Evolutionary conservation across 2,797 vertebrate species (phyloP).

Genomic region (Choloepus didactylus): DNA sequence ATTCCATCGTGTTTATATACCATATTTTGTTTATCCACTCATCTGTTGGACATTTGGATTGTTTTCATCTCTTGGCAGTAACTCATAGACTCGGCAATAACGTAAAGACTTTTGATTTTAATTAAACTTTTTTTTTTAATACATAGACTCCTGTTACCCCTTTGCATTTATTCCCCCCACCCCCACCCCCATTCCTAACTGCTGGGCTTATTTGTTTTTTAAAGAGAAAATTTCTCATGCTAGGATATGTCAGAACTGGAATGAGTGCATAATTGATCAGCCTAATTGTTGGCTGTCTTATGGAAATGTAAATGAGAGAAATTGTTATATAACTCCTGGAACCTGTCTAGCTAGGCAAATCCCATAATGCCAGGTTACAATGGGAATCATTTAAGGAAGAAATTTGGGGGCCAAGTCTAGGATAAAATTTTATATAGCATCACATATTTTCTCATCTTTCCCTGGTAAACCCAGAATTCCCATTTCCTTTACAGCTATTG

Average conservation of each 20-base stretch:
- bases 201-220: not conserved
- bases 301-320: not conserved
- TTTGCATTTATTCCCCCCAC: not conserved
- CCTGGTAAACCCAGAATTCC: slow-evolving; percentile 54
- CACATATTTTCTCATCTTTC: not conserved
- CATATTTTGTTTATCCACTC: too few species aligned
- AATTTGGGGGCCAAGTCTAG: not conserved
- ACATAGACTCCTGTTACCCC: not conserved
- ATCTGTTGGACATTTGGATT: too few species aligned
- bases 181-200: not conserved
- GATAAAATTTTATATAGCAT: not conserved
- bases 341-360: not conserved
- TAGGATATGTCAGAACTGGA: not conserved
- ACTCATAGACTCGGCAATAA: too few species aligned
- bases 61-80: too few species aligned
- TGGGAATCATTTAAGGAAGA: not conserved
- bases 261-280: not conserved
- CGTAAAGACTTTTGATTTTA: too few species aligned
- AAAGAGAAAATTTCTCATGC: slow-evolving; percentile 13
- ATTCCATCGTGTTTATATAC: too few species aligned
- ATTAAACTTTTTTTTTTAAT: too few species aligned
- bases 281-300: slow-evolving; percentile 9
- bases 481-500: not conserved
- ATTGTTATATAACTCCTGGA: not conserved
- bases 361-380: not conserved